Evolutionary conservation across 2,113 vertebrate species (phyloP), one percentile per base, ranked within the genome.

Genomic region (Xenopus borealis): DNA sequence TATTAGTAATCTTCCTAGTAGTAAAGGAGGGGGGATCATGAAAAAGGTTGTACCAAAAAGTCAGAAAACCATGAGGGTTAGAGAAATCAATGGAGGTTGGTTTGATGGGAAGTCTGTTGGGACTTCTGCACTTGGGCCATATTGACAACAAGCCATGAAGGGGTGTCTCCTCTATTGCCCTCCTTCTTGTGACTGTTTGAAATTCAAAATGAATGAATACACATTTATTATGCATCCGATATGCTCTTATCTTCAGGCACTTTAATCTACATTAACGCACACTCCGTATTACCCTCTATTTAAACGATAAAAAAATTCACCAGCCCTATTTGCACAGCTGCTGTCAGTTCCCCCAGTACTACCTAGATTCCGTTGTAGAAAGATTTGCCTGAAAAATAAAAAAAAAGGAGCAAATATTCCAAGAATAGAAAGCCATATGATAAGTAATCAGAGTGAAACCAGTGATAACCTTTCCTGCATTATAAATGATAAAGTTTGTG

Each of bases 381-480:
- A 86, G 83, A 75, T 81, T 72, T 78, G 78, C 73, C 80, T 84
- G 82, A 85, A 55, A 55, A 40, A 40, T 7, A 40, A 40, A 40
- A 50, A 50, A 55, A 55, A 81, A 83, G 81, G 82, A 83, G 85
- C 82, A 79, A 80, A 72, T 87, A 85, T 87, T 87, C 57, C 55
- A 86, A 86, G 85, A 83, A 82, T 81, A 83, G 80, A 79, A 83
- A 78, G 75, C 83, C 79, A 83, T 81, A 64, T 77, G 83, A 82
- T 85, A 86, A 85, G 85, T 86, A 83, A 91, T 86, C 83, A 75
- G 83, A 82, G 66, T 75, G 74, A 79, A 88, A 87, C 89, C 86
- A 85, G 80, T 83, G 83, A 81, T 79, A 79, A 55, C 53, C 76
- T 86, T 81, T 86, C 79, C 85, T 40, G 80, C 83, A 83, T 87